phyloP scores from a whole-genome alignment of 2,888 invertebrate genomes.

The Scrobipalpa costella region DNA sequence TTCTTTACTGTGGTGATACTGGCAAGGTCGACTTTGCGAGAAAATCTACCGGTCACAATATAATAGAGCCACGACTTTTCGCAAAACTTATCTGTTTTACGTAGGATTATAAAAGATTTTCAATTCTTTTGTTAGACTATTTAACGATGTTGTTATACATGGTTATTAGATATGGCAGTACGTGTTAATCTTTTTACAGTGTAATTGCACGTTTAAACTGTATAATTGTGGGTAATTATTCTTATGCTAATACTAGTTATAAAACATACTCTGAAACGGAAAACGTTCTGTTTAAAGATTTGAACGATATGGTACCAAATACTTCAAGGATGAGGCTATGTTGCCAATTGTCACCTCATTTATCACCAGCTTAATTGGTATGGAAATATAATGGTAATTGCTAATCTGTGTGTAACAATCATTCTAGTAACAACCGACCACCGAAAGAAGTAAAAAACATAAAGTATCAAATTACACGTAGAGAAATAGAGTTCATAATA shows the following conservation, averaged over 20 bases:
- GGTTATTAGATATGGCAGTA: not conserved
- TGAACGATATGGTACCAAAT: not conserved
- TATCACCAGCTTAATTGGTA: not conserved
- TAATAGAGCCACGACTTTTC: too few relatives aligned
- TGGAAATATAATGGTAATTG: too few relatives aligned
- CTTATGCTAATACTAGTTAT: not conserved
- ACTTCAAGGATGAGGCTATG: not conserved
- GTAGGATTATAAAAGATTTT: not conserved
- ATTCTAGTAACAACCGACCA: too few relatives aligned
- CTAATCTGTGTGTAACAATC: too few relatives aligned
- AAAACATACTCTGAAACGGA: not conserved
- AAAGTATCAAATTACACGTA: too few relatives aligned
- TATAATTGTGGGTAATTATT: not conserved
- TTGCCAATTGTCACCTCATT: not conserved
- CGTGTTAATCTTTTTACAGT: not conserved
- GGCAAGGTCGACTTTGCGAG: too few relatives aligned
- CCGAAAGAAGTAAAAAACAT: too few relatives aligned
- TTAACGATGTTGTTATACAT: not conserved
- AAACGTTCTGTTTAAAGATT: too few relatives aligned
- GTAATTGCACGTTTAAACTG: not conserved
- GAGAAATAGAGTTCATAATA: too few relatives aligned
- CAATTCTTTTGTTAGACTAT: not conserved
- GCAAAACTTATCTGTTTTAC: too few relatives aligned
- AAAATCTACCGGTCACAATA: too few relatives aligned
- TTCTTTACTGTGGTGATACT: too few relatives aligned